Evolutionary conservation across 2,888 invertebrate species (phyloP).

Genomic region (Amiota mariae): DNA sequence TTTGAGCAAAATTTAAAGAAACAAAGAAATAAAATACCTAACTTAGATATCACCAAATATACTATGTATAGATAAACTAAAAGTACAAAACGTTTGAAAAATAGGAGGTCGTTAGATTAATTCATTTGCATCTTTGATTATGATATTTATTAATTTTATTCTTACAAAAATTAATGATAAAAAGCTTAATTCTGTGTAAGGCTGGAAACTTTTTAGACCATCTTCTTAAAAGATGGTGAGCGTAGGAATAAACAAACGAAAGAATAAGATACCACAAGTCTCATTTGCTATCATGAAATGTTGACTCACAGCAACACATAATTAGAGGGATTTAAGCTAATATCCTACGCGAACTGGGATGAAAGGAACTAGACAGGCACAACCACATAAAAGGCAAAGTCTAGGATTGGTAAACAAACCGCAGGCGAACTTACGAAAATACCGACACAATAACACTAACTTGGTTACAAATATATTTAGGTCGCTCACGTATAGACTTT

Average conservation of each 20-base stretch:
- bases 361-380: neutral
- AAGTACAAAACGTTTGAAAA: too few relatives aligned
- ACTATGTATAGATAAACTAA: too few relatives aligned
- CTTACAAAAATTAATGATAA: conserved; percentile 5
- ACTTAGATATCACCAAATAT: too few relatives aligned
- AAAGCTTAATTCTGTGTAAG: neutral
- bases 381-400: conserved; percentile 12
- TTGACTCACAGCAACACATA: conserved; percentile 50
- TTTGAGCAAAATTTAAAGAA: too few relatives aligned
- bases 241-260: neutral
- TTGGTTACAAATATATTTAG: neutral
- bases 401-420: conserved; percentile 10
- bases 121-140: too few relatives aligned
- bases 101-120: too few relatives aligned
- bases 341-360: conserved; percentile 18
- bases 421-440: neutral
- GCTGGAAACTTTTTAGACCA: neutral
- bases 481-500: neutral
- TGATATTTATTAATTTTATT: too few relatives aligned
- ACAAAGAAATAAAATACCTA: too few relatives aligned
- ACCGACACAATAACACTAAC: conserved; percentile 3
- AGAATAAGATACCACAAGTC: conserved; percentile 11
- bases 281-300: conserved; percentile 26
- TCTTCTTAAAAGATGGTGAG: neutral
- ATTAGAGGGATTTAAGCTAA: conserved; percentile 66